Evolutionary conservation across 35 echinoderm and acorn worm species (phyloP).

Genomic region (Apostichopus japonicus): DNA sequence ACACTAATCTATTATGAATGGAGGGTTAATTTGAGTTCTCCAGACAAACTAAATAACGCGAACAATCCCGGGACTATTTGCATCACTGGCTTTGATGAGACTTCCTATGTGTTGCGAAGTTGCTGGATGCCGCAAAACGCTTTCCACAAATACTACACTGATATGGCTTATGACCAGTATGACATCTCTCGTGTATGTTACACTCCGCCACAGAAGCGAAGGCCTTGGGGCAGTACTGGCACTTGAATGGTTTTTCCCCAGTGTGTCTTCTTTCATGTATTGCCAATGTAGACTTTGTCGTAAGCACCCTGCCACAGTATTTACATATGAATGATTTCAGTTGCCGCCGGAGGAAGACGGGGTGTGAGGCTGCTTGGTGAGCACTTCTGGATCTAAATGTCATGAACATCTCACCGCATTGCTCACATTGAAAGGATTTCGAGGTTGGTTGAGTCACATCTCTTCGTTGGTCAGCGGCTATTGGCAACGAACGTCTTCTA

Average conservation of each 20-base stretch:
- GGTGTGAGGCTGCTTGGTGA: neutral
- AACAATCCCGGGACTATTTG: neutral
- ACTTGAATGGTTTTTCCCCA: conserved; percentile 58
- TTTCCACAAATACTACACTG: conserved; percentile 62
- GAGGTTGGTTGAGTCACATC: neutral
- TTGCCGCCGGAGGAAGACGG: neutral
- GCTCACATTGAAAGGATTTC: neutral
- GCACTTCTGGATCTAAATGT: neutral
- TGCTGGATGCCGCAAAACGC: conserved; percentile 54
- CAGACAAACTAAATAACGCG: no score
- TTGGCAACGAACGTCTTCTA: neutral
- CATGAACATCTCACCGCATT: neutral
- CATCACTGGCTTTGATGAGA: neutral
- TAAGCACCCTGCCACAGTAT: conserved; percentile 14
- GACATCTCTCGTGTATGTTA: conserved; percentile 64
- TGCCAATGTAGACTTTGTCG: conserved; percentile 21
- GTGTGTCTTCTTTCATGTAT: conserved; percentile 66
- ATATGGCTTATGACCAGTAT: conserved; percentile 77
- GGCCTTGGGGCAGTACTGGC: conserved; percentile 65
- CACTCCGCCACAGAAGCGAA: conserved; percentile 36
- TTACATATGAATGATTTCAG: neutral
- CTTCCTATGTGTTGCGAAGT: conserved; percentile 16
- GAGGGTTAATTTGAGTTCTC: no score
- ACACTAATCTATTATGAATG: no score
- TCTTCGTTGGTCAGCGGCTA: neutral